A percentile compares a stretch with the other conserved stretches of the same genome.
These are phyloP conservation scores for Lithodes maja DNA, from an alignment of 2,888 invertebrate species.

Conservation along the genomic window DNA sequence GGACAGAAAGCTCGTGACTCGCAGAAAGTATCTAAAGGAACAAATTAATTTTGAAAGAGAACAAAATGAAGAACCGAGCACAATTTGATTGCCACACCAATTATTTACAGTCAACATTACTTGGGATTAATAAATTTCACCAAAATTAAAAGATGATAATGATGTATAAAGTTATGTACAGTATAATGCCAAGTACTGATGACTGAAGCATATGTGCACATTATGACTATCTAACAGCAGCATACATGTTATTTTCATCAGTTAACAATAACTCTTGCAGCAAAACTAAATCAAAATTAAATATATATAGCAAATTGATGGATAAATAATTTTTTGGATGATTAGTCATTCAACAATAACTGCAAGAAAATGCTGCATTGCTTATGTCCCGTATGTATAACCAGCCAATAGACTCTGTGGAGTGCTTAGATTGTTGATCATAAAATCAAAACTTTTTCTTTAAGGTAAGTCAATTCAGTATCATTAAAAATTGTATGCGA, in stretches of 20 bases:
- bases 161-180: not conserved
- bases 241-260: not conserved
- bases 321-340: not conserved
- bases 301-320: not conserved
- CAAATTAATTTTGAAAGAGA: constrained; percentile 26
- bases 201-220: constrained; percentile 6
- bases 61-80: not conserved
- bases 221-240: constrained; percentile 2
- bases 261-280: constrained; percentile 4
- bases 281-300: not conserved
- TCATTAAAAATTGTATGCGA: too few species aligned
- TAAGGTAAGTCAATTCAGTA: too few species aligned
- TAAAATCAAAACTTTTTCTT: too few species aligned
- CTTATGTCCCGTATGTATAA: not conserved
- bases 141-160: not conserved
- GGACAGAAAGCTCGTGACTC: constrained; percentile 58
- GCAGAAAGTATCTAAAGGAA: constrained; percentile 63
- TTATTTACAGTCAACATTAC: constrained; percentile 1
- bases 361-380: not conserved
- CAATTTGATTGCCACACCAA: not conserved
- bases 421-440: too few species aligned
- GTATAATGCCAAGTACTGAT: not conserved
- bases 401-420: too few species aligned
- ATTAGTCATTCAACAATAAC: not conserved
- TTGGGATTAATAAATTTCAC: not conserved